A percentile compares a stretch with the other conserved stretches of the same genome.
These are phyloP conservation scores for Porites rus DNA, from an alignment of 92 coral and sea anemone species.

Conservation along the genomic window DNA sequence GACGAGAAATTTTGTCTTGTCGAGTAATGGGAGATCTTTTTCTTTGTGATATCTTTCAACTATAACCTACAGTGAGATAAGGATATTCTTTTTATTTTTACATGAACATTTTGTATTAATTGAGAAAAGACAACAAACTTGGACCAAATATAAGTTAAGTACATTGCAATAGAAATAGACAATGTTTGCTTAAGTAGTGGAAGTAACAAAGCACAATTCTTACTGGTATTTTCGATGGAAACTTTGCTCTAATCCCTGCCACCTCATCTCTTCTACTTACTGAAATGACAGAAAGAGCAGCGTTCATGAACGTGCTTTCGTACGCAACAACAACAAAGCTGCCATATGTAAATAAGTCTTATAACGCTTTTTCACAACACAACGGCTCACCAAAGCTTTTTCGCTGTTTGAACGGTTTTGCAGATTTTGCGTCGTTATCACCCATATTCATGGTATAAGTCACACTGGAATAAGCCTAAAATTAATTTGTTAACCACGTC, in stretches of 20 bases:
- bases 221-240: conserved; percentile 98
- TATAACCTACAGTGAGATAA: conserved; percentile 74
- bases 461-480: no score
- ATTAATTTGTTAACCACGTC: no score
- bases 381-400: conserved; percentile 85
- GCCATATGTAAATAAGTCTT: background rate
- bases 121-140: background rate
- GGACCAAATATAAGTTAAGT: background rate
- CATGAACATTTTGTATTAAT: background rate
- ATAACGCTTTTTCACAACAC: background rate
- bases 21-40: conserved; percentile 90
- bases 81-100: background rate
- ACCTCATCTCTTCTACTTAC: conserved; percentile 97
- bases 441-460: conserved; percentile 46
- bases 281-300: conserved; percentile 30
- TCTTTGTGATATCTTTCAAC: conserved; percentile 99
- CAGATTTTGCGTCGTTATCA: conserved; percentile 75
- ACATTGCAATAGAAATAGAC: background rate
- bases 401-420: conserved; percentile 93
- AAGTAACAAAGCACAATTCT: conserved; percentile 40
- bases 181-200: conserved; percentile 7
- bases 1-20: conserved; percentile 96
- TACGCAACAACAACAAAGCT: conserved; percentile 8
- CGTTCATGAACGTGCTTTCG: background rate
- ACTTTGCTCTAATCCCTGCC: conserved; percentile 98